Evolutionary conservation across 2,797 vertebrate genomes (phyloP), one percentile per base, ranked within the genome.

Genomic region (Galagoides demidoff): DNA sequence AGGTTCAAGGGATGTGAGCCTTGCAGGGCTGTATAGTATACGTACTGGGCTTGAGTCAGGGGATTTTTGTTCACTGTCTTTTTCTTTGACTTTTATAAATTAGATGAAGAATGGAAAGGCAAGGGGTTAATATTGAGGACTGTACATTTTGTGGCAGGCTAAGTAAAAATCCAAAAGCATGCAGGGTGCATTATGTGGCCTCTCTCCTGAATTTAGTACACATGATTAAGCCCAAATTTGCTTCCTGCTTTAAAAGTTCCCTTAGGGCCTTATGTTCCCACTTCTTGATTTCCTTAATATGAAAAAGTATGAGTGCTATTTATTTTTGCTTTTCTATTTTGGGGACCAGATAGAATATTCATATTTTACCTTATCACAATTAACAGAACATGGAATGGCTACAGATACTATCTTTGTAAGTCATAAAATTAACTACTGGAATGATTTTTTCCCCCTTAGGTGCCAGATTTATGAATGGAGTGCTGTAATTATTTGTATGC

Each of bases 391-490:
- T 76, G 89, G 96, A 98, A 96, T 92, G 93, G 29, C 84, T 97
- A 89, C 85, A 96, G 97, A 96, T 96, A 90, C 96, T 95, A 93
- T 97, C 92, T 97, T 98, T 70, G 78, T 77, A 97, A 97, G 97
- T 97, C 73, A 52, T 91, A 81, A 95, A 98, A 98, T 97, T 97
- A 97, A 92, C 43, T 86, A 81, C 31, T 74, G 71, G 90, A 97
- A 96, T 97, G 39, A 96, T 73, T 98, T 98, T 97, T 98, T 97
- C 86, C 64, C 97, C 97, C 45, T 96, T 81, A 82, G 64, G 61
- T 97, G 82, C 27, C 94, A 70, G 91, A 96, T 92, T 96, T 27
- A 90, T 94, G 59, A 98, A 96, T 96, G 52, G 96, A 96, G 52
- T 94, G 0, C 71, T 96, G 96, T 97, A 92, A 90, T 97, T 96